Conservation (phyloP, 37 sponge, comb jelly and placozoan species). For the Beroe ovata region DNA sequence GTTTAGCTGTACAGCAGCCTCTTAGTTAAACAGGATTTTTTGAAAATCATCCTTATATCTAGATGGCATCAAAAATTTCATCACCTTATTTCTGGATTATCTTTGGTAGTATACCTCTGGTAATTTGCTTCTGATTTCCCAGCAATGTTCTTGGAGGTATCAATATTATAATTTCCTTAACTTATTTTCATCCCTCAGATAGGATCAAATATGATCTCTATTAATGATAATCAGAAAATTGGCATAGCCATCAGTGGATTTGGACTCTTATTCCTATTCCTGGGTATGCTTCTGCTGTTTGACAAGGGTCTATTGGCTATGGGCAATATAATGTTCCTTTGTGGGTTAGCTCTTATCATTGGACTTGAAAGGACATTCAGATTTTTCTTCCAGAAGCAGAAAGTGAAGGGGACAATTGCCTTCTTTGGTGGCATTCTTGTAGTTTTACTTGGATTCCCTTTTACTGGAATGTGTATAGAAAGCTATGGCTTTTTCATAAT, state of each 20-base stretch:
- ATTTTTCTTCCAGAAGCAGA: conserved; percentile 93
- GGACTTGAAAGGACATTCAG: conserved; percentile 85
- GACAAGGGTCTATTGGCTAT: conserved; percentile 91
- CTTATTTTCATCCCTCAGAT: background rate
- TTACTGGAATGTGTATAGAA: conserved; percentile 95
- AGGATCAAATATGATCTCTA: conserved; percentile 20
- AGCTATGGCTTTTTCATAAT: conserved; percentile 87
- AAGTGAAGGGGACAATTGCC: conserved; percentile 84
- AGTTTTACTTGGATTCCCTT: conserved; percentile 88
- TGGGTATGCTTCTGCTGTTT: conserved; percentile 88
- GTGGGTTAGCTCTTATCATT: conserved; percentile 87
- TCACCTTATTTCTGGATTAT: no score
- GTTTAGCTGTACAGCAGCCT: no score
- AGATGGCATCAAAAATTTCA: no score
- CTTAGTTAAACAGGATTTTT: background rate
- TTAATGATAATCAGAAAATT: conserved; percentile 73
- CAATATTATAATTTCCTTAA: background rate
- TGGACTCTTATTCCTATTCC: conserved; percentile 81
- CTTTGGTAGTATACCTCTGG: no score
- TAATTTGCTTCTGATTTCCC: no score
- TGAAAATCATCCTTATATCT: background rate
- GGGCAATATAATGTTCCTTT: conserved; percentile 95
- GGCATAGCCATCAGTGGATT: conserved; percentile 89
- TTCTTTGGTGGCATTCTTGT: conserved; percentile 87
- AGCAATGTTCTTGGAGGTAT: background rate